phyloP scores from a whole-genome alignment of 1,140 invertebrate genomes.

The Papilio machaon region DNA sequence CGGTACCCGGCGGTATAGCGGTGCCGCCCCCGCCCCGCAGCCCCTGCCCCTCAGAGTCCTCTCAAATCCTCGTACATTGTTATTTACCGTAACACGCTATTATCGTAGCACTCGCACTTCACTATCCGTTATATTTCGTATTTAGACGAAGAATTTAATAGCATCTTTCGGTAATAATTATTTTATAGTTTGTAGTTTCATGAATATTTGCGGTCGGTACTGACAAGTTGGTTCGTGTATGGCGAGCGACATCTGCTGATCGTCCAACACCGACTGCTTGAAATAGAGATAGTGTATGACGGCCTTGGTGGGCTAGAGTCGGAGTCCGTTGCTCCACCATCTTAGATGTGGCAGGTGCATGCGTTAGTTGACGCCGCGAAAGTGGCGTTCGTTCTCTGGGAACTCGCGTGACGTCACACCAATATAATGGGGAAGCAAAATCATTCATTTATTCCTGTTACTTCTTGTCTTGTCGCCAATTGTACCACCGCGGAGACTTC shows the following conservation, averaged over 20 bases:
- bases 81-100: background rate
- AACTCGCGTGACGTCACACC: background rate
- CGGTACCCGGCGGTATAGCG: slow-evolving; percentile 58
- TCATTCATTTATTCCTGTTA: background rate
- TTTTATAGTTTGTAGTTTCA: background rate
- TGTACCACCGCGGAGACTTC: background rate
- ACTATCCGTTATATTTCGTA: background rate
- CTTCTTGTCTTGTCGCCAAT: background rate
- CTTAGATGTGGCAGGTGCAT: too few relatives aligned
- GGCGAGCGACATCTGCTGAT: too few relatives aligned
- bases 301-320: too few relatives aligned
- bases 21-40: slow-evolving; percentile 38
- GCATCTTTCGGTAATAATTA: background rate
- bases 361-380: background rate
- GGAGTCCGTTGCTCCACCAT: too few relatives aligned
- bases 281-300: too few relatives aligned
- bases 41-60: slow-evolving; percentile 5
- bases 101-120: background rate
- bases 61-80: slow-evolving; percentile 36
- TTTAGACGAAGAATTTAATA: background rate
- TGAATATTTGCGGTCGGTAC: too few relatives aligned
- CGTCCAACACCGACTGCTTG: too few relatives aligned
- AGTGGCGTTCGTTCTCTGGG: too few relatives aligned
- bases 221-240: background rate
- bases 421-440: background rate